A percentile compares a stretch with the other conserved stretches of the same genome.
Conservation (phyloP, 2,113 vertebrate species). For the Lanius ludovicianus region DNA sequence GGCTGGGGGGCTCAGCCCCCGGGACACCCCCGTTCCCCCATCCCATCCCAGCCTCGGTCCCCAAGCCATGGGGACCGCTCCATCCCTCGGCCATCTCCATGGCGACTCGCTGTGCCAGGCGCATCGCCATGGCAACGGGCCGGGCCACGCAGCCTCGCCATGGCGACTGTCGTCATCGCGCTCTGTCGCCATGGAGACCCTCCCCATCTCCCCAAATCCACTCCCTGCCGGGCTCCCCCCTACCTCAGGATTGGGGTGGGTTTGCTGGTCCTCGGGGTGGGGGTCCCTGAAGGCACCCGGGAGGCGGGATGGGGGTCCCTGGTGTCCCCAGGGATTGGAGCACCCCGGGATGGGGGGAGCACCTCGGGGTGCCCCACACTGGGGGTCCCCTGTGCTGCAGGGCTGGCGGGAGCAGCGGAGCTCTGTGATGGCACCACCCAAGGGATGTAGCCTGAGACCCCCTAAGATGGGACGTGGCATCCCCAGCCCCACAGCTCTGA, state of each 20-base stretch:
- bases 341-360: fast-evolving
- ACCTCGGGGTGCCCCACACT: background rate
- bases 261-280: background rate
- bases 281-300: fast-evolving
- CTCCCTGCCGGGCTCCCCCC: background rate
- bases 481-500: fast-evolving
- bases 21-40: background rate
- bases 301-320: fast-evolving
- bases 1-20: background rate
- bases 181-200: slow-evolving; percentile 53
- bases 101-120: slow-evolving; percentile 59
- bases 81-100: slow-evolving; percentile 69
- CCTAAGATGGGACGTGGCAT: fast-evolving
- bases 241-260: background rate
- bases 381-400: fast-evolving
- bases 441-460: fast-evolving
- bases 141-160: slow-evolving; percentile 55
- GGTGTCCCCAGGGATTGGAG: background rate
- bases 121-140: slow-evolving; percentile 48
- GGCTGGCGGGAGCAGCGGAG: fast-evolving
- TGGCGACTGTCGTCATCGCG: slow-evolving; percentile 59
- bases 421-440: fast-evolving
- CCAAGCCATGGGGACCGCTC: slow-evolving; percentile 21
- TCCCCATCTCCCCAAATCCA: background rate
- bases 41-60: background rate